These are phyloP conservation scores for Nomada ferruginata DNA, from an alignment of 2,888 invertebrate species.

Conservation along the genomic window DNA sequence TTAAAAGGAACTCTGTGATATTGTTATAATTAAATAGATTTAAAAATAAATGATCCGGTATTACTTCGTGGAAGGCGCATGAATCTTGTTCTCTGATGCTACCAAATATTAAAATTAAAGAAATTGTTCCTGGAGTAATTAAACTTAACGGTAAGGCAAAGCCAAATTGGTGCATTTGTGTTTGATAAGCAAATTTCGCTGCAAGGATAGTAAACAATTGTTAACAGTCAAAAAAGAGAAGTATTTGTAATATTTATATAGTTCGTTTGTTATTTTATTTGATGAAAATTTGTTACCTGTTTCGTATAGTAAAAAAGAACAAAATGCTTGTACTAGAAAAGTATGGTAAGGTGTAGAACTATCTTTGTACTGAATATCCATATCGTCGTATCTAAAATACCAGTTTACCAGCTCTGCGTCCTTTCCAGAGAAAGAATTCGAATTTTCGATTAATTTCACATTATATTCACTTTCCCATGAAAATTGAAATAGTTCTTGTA, in stretches of 20 bases:
- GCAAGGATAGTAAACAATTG: constrained; percentile 53
- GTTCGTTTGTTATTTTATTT: background rate
- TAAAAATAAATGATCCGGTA: constrained; percentile 86
- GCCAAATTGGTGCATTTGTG: constrained; percentile 94
- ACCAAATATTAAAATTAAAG: constrained; percentile 88
- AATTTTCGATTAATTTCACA: constrained; percentile 72
- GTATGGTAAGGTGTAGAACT: constrained; percentile 85
- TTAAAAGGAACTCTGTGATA: constrained; percentile 86
- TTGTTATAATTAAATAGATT: constrained; percentile 81
- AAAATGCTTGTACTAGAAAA: constrained; percentile 87
- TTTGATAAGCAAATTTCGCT: constrained; percentile 94
- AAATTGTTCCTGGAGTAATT: constrained; percentile 90
- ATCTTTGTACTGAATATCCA: constrained; percentile 39
- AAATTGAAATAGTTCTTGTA: constrained; percentile 74
- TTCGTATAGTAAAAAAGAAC: constrained; percentile 89
- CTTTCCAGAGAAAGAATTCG: background rate
- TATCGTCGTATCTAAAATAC: constrained; percentile 11
- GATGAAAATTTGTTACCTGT: constrained; percentile 81
- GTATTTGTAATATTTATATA: background rate
- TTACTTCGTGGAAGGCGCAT: constrained; percentile 87
- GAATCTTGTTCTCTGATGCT: constrained; percentile 88
- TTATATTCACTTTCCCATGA: constrained; percentile 66
- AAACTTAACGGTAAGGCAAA: constrained; percentile 93
- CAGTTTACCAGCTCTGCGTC: background rate
- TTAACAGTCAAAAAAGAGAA: background rate